Conservation (phyloP, 2,888 invertebrate genomes). For the Thelaira solivaga region DNA sequence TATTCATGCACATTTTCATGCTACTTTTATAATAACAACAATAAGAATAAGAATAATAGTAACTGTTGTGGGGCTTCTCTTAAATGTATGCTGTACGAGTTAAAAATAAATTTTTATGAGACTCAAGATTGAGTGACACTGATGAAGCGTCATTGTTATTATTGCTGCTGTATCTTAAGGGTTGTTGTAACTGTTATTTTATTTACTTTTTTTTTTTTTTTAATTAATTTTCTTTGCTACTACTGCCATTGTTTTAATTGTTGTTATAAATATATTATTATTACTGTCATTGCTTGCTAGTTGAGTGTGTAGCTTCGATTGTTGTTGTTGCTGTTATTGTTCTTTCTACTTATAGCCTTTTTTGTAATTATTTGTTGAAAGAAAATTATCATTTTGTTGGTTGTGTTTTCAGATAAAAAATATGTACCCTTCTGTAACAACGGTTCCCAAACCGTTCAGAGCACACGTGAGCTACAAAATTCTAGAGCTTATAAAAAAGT, state of each 20-base stretch:
- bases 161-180: constrained; percentile 44
- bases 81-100: constrained; percentile 29
- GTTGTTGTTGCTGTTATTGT: not conserved
- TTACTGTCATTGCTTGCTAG: constrained; percentile 18
- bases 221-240: too few species aligned
- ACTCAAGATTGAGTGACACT: constrained; percentile 62
- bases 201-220: not conserved
- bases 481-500: too few species aligned
- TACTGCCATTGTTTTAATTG: constrained; percentile 7
- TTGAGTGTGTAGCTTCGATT: not conserved
- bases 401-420: not conserved
- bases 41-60: too few species aligned
- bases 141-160: constrained; percentile 63
- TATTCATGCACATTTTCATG: constrained; percentile 1
- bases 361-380: constrained; percentile 37
- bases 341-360: constrained; percentile 4
- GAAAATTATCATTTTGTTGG: too few species aligned
- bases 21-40: not conserved
- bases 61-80: constrained; percentile 14
- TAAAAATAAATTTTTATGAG: not conserved
- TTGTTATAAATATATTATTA: not conserved
- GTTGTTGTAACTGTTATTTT: constrained; percentile 38
- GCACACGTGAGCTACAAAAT: too few species aligned
- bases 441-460: too few species aligned
- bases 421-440: too few species aligned